Evolutionary conservation across 2,113 vertebrate species (phyloP), one percentile per base, ranked within the genome.

Genomic region (Cromileptes altivelis): DNA sequence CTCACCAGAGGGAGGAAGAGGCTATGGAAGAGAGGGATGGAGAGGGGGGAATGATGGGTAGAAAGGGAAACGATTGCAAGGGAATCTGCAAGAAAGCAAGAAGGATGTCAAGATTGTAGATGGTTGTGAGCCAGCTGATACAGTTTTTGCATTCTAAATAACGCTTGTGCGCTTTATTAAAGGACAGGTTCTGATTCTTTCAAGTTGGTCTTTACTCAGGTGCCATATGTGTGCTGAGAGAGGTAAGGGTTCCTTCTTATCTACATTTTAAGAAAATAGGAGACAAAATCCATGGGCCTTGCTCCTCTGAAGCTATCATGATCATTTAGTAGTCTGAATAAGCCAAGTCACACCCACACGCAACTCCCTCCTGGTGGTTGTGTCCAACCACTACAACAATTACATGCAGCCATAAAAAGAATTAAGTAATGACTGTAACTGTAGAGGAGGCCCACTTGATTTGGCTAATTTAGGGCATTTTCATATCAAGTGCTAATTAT

Each of bases 1-100:
- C 65, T 89, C 89, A 89, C 58, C 74, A 70, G 69, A 70, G 80
- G 81, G 75, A 83, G 70, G 57, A 83, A 67, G 57, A 52, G 70
- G 47, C 37, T 61, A 55, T 55, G 74, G 81, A 60, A 58, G 33
- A 69, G 62, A 75, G 25, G 70, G 77, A 57, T 45, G 53, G 50
- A 75, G 75, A 71, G 69, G 71, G 71, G 52, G 40, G 23, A 45
- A 45, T 37, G n/a, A 75, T 1, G 11, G 62, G 70, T 9, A 61
- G 60, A 86, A 56, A 79, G 58, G 30, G 45, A 81, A 67, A 85
- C n/a, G 37, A 21, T 33, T 27, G 40, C n/a, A 60, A 63, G 74
- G 52, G 70, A 85, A 5, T 70, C 13, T 58, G 70, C 11, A 74
- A 40, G 62, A 75, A 12, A 61, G 25, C 52, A 76, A 70, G 75